A percentile compares a stretch with the other conserved stretches of the same genome.
phyloP scores from a whole-genome alignment of 2,797 vertebrate species.

The Danio albolineatus region DNA sequence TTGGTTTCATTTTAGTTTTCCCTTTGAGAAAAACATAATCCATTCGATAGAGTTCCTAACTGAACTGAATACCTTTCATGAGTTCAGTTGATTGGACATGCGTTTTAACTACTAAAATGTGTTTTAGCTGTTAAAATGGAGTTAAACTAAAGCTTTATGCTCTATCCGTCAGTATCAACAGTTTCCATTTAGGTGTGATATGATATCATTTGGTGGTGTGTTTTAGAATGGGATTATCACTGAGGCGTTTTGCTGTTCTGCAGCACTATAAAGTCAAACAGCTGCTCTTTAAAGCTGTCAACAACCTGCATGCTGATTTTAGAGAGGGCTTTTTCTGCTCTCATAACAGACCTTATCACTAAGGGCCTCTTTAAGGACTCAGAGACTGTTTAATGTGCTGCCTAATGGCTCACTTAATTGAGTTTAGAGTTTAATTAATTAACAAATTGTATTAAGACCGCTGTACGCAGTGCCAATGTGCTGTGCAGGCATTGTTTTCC shows the following conservation, averaged over 20 bases:
- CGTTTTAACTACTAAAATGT: too few species aligned
- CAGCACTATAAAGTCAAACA: conserved; percentile 12
- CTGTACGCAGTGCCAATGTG: conserved; percentile 64
- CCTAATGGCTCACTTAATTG: conserved; percentile 83
- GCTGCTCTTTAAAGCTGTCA: conserved; percentile 33
- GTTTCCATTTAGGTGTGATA: background rate
- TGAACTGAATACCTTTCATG: too few species aligned
- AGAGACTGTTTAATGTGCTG: conserved; percentile 81
- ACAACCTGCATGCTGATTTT: conserved; percentile 24
- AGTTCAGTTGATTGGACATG: too few species aligned
- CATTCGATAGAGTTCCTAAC: too few species aligned
- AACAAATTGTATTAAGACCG: conserved; percentile 76
- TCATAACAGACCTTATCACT: conserved; percentile 69
- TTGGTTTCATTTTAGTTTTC: background rate
- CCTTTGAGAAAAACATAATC: too few species aligned
- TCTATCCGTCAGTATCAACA: background rate
- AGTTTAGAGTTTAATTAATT: conserved; percentile 81
- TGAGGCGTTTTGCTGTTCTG: background rate
- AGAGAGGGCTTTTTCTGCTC: conserved; percentile 20
- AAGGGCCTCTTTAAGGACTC: conserved; percentile 75
- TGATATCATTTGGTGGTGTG: background rate
- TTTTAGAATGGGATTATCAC: conserved; percentile 21
- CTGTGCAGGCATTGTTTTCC: conserved; percentile 63
- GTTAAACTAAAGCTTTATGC: background rate
- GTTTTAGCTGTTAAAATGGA: too few species aligned